Base-by-base conservation (phyloP, 2,113 vertebrate species). In the Erinaceus europaeus region DNA sequence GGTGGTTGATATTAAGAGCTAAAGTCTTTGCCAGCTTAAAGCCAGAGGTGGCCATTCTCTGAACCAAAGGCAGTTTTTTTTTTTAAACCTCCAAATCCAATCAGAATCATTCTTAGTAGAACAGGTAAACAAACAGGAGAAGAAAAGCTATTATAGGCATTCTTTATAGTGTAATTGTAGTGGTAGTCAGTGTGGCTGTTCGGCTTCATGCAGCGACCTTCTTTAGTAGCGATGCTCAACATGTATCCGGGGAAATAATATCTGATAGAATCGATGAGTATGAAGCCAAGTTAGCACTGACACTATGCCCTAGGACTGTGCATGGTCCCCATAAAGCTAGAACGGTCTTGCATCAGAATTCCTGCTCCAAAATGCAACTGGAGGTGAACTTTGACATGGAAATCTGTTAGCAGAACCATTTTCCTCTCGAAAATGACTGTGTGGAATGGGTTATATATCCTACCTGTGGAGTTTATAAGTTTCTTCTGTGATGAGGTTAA, bases 81-180 rank as follows among this genome's bases (percentile, higher is more conserved):
- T 1, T n/a, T n/a, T 57, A 7, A 92, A 90, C 89, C 53, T 92
- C 92, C 40, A 90, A 91, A 93, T 95, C 62, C 93, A 95, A 95
- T 96, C 92, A 95, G 95, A 96, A 95, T 95, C 5, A 81, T 91
- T 94, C 74, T 92, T 71, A 89, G 93, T 67, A 90, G 50, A 77
- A 88, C 13, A 79, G 81, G 83, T 46, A 44, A 42, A 34, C 29
- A 44, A 42, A 34, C 29, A 78, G 57, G 78, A 50, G 81, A 76
- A n/a, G 29, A 53, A 65, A 76, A 46, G 65, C n/a, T 62, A 44
- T 25, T 25, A 53, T 68, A 87, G 36, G 77, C 80, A 93, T 95
- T 95, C 90, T 93, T 96, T 90, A 42, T 29, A 85, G 83, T 73
- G 40, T 80, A 79, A 76, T 93, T 86, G 62, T 86, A 62, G 62